These are phyloP conservation scores for Electrophaes corylata DNA, from an alignment of 2,888 invertebrate species.

Conservation along the genomic window DNA sequence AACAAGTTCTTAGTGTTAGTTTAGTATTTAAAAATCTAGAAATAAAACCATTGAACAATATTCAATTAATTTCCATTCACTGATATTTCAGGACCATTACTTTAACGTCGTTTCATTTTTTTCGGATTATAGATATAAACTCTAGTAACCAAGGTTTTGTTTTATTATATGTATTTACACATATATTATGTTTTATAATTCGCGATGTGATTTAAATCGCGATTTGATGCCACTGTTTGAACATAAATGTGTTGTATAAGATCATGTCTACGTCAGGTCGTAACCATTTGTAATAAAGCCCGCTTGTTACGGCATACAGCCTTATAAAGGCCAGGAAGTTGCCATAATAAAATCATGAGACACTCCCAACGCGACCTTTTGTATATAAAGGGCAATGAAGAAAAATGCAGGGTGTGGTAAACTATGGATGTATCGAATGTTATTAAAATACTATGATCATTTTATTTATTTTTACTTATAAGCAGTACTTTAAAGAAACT, in stretches of 20 bases:
- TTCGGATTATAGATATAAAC: too few relatives aligned
- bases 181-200: too few relatives aligned
- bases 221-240: conserved; percentile 5
- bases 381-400: conserved; percentile 4
- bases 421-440: too few relatives aligned
- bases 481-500: too few relatives aligned
- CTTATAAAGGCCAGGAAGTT: conserved; percentile 19
- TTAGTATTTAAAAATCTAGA: too few relatives aligned
- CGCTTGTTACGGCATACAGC: conserved; percentile 15
- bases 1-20: too few relatives aligned
- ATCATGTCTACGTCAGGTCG: background rate
- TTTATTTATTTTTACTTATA: background rate
- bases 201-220: background rate
- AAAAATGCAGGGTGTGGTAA: background rate
- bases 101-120: too few relatives aligned
- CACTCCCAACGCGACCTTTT: conserved; percentile 14
- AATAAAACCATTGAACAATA: too few relatives aligned
- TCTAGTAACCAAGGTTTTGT: background rate
- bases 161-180: background rate
- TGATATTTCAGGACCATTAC: too few relatives aligned
- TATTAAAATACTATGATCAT: background rate
- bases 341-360: conserved; percentile 24
- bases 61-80: too few relatives aligned
- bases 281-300: conserved; percentile 17
- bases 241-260: background rate